Evolutionary conservation across 2,113 vertebrate species (phyloP).

Genomic region (Serilophus lunatus): DNA sequence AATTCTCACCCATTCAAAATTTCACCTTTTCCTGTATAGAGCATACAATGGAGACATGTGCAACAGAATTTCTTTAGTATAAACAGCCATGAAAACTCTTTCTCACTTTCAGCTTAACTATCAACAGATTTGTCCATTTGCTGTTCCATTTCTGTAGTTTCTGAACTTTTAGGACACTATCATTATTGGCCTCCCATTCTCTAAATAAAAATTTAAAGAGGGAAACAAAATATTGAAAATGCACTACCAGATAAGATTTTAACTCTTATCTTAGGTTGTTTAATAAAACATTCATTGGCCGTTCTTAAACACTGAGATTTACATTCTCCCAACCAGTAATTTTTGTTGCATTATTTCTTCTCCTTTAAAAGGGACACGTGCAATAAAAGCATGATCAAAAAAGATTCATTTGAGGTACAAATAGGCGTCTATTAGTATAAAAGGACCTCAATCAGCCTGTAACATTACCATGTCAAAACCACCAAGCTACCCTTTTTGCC

Average conservation of each 20-base stretch:
- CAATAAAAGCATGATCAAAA: not conserved
- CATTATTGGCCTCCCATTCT: not conserved
- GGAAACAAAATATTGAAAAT: not conserved
- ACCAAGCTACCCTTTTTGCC: not conserved
- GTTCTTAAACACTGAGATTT: not conserved
- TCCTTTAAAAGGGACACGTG: not conserved
- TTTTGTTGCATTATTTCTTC: not conserved
- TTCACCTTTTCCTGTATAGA: not conserved
- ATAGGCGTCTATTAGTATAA: not conserved
- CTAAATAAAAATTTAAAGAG: not conserved
- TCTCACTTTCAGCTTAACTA: not conserved
- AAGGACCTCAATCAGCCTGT: not conserved
- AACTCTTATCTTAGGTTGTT: not conserved
- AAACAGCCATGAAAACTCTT: not conserved
- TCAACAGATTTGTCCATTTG: not conserved
- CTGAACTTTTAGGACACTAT: not conserved
- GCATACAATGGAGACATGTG: not conserved
- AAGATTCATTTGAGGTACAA: not conserved
- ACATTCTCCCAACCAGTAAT: not conserved
- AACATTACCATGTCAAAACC: not conserved
- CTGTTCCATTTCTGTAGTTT: not conserved
- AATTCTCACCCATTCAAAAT: not conserved
- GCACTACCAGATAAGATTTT: not conserved
- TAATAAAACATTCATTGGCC: not conserved
- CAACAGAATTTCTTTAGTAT: not conserved